phyloP scores from a whole-genome alignment of 2,797 vertebrate genomes.

The Mormyrus proboscirostris region DNA sequence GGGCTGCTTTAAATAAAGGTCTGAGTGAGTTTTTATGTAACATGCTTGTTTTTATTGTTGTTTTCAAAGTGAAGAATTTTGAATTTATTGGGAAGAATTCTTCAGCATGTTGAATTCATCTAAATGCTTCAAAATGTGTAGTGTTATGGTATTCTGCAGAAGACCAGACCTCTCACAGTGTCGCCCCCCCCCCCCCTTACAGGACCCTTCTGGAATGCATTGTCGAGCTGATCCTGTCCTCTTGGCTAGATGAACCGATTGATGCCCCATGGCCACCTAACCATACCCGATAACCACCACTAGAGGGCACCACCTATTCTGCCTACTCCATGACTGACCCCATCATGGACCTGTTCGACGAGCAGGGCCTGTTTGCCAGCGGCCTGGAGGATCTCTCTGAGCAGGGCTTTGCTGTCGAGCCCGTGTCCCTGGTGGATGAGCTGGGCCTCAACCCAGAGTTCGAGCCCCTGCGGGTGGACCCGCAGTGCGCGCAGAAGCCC shows the following conservation, averaged over 20 bases:
- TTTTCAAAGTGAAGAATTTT: neutral
- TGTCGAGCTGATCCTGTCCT: conserved; percentile 37
- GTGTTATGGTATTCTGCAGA: neutral
- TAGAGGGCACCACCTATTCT: conserved; percentile 51
- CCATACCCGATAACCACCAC: conserved; percentile 51
- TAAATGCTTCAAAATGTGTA: neutral
- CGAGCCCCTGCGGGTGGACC: conserved; percentile 84
- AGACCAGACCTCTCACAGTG: neutral
- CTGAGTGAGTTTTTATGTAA: neutral
- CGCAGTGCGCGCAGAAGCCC: conserved; percentile 74
- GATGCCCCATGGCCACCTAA: conserved; percentile 55
- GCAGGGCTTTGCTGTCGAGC: conserved; percentile 80
- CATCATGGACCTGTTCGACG: conserved; percentile 97
- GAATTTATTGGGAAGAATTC: neutral
- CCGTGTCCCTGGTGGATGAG: conserved; percentile 90
- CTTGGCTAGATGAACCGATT: conserved; percentile 60
- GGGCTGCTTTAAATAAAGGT: neutral
- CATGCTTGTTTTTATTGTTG: neutral
- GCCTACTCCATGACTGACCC: conserved; percentile 66
- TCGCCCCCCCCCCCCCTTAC: conserved; percentile 31
- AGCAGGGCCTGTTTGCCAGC: conserved; percentile 89
- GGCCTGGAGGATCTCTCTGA: conserved; percentile 85
- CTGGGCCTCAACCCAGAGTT: conserved; percentile 88
- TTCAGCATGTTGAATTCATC: neutral
- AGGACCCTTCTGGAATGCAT: conserved; percentile 58